Conservation (phyloP, 2,113 vertebrate species). For the Elephas maximus region DNA sequence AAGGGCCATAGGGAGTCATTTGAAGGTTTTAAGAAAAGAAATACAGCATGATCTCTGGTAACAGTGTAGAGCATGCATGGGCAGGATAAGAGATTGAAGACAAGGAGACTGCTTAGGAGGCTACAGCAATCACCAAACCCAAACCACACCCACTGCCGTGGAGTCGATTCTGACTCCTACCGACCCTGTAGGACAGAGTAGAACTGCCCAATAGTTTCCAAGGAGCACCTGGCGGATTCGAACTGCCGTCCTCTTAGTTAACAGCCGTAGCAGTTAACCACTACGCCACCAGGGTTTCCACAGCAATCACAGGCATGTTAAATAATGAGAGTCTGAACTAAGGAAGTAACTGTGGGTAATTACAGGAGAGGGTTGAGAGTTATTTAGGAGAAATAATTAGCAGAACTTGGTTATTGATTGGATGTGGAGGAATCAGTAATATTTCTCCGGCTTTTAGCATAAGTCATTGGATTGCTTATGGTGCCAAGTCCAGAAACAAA, state of each 20-base stretch:
- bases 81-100: not conserved
- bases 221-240: no score
- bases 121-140: not conserved
- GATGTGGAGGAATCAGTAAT: not conserved
- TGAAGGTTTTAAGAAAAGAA: not conserved
- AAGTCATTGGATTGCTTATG: not conserved
- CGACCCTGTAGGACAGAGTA: no score
- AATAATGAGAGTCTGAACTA: not conserved
- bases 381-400: conserved; percentile 39
- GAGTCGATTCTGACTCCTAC: no score
- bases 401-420: not conserved
- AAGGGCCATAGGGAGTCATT: not conserved
- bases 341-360: not conserved
- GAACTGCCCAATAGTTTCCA: no score
- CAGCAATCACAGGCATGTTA: not conserved
- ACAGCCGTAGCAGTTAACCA: no score
- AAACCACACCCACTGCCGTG: no score
- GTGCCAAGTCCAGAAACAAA: not conserved
- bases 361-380: not conserved
- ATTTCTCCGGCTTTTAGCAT: not conserved
- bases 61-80: not conserved
- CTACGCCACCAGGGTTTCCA: no score
- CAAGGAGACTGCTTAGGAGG: not conserved
- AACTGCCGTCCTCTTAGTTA: no score
- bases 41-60: not conserved